Conservation (phyloP, 2,888 invertebrate species). For the Gordius sp. region DNA sequence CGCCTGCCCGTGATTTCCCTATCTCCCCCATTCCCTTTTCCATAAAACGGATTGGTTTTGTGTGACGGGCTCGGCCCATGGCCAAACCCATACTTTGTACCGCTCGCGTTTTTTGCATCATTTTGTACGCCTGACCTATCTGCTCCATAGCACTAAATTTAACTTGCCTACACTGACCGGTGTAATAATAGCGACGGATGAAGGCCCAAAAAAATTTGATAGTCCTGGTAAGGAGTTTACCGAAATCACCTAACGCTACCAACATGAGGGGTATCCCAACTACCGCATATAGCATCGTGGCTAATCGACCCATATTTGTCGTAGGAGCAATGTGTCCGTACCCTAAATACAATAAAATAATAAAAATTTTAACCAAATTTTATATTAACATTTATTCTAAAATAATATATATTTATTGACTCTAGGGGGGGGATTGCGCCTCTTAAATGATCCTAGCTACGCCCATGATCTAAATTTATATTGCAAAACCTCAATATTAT, state of each 20-base stretch:
- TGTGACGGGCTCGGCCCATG: neutral
- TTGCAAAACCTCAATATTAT: too few species aligned
- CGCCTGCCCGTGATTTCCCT: neutral
- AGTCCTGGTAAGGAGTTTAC: constrained; percentile 61
- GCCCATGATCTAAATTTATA: too few species aligned
- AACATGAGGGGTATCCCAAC: constrained; percentile 83
- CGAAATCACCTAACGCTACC: constrained; percentile 71
- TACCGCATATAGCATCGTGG: constrained; percentile 71
- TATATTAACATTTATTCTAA: too few species aligned
- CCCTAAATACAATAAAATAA: constrained; percentile 37
- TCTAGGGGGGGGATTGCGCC: too few species aligned
- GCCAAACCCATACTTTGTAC: neutral
- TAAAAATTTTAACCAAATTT: neutral
- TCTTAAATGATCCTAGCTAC: too few species aligned
- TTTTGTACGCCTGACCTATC: neutral
- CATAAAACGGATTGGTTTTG: constrained; percentile 5
- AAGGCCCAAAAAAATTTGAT: constrained; percentile 56
- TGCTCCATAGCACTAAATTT: constrained; percentile 3
- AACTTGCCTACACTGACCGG: neutral
- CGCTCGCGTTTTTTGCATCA: constrained; percentile 12
- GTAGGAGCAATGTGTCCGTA: constrained; percentile 84
- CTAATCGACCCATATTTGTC: constrained; percentile 51
- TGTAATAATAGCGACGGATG: constrained; percentile 27
- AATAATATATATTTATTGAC: too few species aligned
- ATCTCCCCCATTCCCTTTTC: neutral